These are phyloP conservation scores for Diplazon laetatorius DNA, from an alignment of 2,888 invertebrate species.

Conservation along the genomic window DNA sequence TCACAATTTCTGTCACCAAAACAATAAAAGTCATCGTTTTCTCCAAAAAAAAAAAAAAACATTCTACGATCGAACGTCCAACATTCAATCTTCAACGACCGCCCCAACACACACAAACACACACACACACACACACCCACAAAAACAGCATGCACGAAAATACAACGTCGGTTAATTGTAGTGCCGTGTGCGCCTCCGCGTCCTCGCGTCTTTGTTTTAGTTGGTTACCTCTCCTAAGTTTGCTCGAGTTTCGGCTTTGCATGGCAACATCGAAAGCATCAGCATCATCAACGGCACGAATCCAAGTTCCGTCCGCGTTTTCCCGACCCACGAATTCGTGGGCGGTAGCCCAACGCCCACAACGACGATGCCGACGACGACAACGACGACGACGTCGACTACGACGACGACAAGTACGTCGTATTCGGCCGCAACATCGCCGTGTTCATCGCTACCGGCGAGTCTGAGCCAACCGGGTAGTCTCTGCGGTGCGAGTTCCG, in stretches of 20 bases:
- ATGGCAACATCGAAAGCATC: slow-evolving; percentile 72
- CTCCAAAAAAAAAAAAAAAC: neutral
- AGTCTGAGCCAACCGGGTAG: slow-evolving; percentile 74
- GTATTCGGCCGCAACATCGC: slow-evolving; percentile 74
- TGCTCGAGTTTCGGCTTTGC: slow-evolving; percentile 80
- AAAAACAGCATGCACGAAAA: slow-evolving; percentile 56
- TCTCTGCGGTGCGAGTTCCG: slow-evolving; percentile 81
- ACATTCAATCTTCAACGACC: neutral
- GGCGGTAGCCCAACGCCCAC: neutral
- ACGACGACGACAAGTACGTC: slow-evolving; percentile 66
- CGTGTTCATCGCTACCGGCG: slow-evolving; percentile 74
- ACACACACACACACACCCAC: slow-evolving; percentile 13
- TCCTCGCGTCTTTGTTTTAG: slow-evolving; percentile 77
- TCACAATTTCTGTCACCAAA: no score
- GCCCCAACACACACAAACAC: neutral
- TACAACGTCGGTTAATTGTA: slow-evolving; percentile 65
- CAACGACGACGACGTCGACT: slow-evolving; percentile 15
- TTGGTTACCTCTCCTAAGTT: slow-evolving; percentile 79
- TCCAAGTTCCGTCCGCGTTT: slow-evolving; percentile 7
- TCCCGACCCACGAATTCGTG: slow-evolving; percentile 1
- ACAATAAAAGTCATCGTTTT: no score
- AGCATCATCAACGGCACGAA: slow-evolving; percentile 59
- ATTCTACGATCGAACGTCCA: neutral
- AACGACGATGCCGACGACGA: slow-evolving; percentile 10
- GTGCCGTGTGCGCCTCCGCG: slow-evolving; percentile 66